A percentile compares a stretch with the other conserved stretches of the same genome.
These are phyloP conservation scores for Dicrurus megarhynchus DNA, from an alignment of 2,113 vertebrate genomes.

Conservation along the genomic window DNA sequence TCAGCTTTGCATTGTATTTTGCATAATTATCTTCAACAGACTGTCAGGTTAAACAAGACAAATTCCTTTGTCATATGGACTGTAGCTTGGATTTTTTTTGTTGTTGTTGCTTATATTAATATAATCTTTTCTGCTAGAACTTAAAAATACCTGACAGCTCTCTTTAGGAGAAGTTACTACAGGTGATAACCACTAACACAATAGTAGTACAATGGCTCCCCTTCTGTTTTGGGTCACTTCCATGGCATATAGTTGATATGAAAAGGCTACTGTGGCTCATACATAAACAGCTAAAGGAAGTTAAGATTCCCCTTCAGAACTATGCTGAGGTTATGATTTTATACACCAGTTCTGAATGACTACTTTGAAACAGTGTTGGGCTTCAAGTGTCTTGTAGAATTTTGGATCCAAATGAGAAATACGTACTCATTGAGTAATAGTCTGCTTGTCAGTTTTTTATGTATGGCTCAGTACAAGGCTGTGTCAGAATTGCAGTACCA, in stretches of 20 bases:
- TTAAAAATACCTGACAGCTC: not conserved
- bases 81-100: not conserved
- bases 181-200: not conserved
- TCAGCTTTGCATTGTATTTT: not conserved
- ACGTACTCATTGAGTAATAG: not conserved
- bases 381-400: not conserved
- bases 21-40: not conserved
- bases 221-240: not conserved
- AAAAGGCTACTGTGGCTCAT: slow-evolving; percentile 5
- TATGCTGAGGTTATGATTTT: not conserved
- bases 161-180: not conserved
- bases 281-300: not conserved
- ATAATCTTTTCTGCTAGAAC: not conserved
- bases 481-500: slow-evolving; percentile 50
- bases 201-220: not conserved
- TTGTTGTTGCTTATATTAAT: not conserved
- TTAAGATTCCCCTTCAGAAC: not conserved
- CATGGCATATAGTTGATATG: not conserved
- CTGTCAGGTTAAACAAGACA: not conserved
- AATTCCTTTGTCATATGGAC: not conserved
- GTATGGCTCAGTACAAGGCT: slow-evolving; percentile 39
- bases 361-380: not conserved
- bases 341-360: not conserved
- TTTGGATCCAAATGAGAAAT: not conserved
- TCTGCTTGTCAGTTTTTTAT: slow-evolving; percentile 28